Percentiles rank a stretch among this genome's conserved stretches.
These are phyloP conservation scores for Falcaria lacertinaria DNA, from an alignment of 2,888 invertebrate species.

Conservation along the genomic window DNA sequence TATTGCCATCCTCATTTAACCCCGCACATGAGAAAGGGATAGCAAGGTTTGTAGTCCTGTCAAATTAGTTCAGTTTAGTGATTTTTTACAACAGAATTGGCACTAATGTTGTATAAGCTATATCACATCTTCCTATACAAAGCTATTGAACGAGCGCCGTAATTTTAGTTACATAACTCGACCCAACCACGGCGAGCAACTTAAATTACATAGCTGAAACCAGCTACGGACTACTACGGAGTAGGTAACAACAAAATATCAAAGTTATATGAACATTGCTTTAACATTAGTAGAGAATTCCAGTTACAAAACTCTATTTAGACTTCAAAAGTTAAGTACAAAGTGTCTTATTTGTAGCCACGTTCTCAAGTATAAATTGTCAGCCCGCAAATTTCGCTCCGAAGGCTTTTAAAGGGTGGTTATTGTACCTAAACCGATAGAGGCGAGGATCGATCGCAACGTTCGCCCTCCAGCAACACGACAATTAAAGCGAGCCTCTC, in stretches of 20 bases:
- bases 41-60: no score
- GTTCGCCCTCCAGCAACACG: background rate
- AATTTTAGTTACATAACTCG: no score
- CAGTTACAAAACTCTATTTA: background rate
- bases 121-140: no score
- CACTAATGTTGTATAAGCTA: no score
- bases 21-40: no score
- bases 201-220: background rate
- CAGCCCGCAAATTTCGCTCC: no score
- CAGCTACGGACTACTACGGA: background rate
- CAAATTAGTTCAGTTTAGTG: no score
- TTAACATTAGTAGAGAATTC: background rate
- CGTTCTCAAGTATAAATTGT: background rate
- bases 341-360: background rate
- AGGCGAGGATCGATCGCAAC: background rate
- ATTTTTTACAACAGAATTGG: no score
- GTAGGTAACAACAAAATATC: background rate
- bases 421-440: background rate
- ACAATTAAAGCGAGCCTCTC: constrained; percentile 1
- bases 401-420: background rate
- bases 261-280: background rate
- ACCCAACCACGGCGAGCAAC: background rate
- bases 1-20: no score
- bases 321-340: background rate
- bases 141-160: no score